Conservation (phyloP, 2,797 vertebrate genomes). For the Steatocranus sp. region DNA sequence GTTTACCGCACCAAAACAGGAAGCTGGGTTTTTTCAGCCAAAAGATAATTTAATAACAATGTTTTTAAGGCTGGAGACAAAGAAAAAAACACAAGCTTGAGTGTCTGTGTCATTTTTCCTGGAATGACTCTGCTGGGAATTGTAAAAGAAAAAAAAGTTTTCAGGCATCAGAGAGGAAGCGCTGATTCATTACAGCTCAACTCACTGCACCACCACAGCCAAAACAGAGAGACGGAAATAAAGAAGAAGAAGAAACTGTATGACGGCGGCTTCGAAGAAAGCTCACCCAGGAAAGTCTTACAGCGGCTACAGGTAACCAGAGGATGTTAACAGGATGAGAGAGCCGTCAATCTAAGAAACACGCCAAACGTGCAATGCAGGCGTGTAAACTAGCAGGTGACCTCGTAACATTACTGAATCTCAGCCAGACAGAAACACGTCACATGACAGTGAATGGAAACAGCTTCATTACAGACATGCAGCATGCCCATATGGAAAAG, state of each 20-base stretch:
- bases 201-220: background rate
- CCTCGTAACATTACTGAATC: background rate
- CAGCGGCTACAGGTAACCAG: background rate
- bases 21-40: constrained; percentile 22
- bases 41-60: constrained; percentile 33
- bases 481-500: background rate
- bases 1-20: constrained; percentile 30
- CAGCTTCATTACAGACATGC: background rate
- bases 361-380: background rate
- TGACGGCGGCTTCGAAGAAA: background rate
- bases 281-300: background rate
- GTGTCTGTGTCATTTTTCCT: background rate
- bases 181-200: background rate
- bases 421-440: background rate
- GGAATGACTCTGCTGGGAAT: background rate
- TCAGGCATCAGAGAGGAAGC: background rate
- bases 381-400: background rate
- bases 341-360: background rate
- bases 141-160: background rate
- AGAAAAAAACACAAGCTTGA: background rate
- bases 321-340: background rate
- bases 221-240: background rate
- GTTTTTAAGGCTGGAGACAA: background rate
- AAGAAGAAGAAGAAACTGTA: background rate
- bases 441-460: background rate